Percentiles rank a stretch among this genome's conserved stretches.
Conservation (phyloP, 1,140 invertebrate species). For the Halesus radiatus region DNA sequence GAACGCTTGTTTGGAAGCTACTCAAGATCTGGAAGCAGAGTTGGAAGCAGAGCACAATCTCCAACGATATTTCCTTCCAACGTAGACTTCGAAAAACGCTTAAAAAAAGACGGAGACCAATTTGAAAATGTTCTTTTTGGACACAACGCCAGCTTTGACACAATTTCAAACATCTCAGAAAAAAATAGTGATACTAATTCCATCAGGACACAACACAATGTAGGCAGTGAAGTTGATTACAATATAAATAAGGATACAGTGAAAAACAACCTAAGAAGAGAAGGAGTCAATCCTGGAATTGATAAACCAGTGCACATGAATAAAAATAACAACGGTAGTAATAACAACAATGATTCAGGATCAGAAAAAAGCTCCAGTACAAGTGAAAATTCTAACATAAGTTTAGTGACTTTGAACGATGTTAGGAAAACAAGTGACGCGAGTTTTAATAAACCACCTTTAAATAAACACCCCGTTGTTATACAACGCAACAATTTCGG, state of each 20-base stretch:
- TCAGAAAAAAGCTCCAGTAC: conserved; percentile 31
- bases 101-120: conserved; percentile 28
- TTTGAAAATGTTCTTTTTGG: conserved; percentile 47
- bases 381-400: conserved; percentile 6
- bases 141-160: conserved; percentile 36
- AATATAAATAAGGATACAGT: neutral
- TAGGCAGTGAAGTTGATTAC: neutral
- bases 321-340: no score
- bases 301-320: no score
- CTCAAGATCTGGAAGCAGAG: conserved; percentile 29
- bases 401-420: conserved; percentile 1
- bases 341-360: conserved; percentile 12
- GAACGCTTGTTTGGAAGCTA: conserved; percentile 50
- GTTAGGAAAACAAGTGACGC: conserved; percentile 19
- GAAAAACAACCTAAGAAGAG: neutral
- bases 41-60: conserved; percentile 25
- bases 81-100: conserved; percentile 47
- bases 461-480: neutral
- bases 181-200: conserved; percentile 51
- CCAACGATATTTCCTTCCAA: conserved; percentile 53
- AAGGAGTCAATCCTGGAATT: neutral
- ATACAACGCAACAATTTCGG: conserved; percentile 20
- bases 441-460: neutral
- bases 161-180: conserved; percentile 46
- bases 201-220: conserved; percentile 23